Evolutionary conservation across 37 sponge, comb jelly and placozoan genomes (phyloP).

Genomic region (Halichondria panicea): DNA sequence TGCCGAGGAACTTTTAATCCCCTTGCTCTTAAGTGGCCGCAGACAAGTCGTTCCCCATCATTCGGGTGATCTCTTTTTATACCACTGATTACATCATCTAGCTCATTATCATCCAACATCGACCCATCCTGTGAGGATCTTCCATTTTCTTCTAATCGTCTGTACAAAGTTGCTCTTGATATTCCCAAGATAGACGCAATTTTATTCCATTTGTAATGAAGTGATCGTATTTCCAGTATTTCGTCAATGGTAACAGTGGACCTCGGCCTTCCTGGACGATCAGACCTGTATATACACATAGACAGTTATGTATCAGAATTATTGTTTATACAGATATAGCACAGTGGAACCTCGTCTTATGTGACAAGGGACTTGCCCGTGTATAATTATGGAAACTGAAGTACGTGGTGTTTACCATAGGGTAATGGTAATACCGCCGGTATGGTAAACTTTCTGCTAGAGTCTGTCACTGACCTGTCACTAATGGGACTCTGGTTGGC

Average conservation of each 20-base stretch:
- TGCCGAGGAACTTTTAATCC: too few species aligned
- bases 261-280: neutral
- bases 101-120: neutral
- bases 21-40: neutral
- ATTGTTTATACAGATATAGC: too few species aligned
- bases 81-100: slow-evolving; percentile 7
- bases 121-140: neutral
- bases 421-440: too few species aligned
- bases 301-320: too few species aligned
- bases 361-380: too few species aligned
- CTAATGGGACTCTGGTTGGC: too few species aligned
- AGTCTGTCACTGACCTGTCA: too few species aligned
- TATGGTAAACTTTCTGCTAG: too few species aligned
- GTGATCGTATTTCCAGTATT: neutral
- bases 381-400: too few species aligned
- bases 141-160: slow-evolving; percentile 13
- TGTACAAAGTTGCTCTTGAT: slow-evolving; percentile 10
- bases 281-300: too few species aligned
- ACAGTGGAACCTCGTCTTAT: too few species aligned
- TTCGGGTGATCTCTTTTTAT: slow-evolving; percentile 22
- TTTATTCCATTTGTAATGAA: neutral
- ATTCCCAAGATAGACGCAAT: slow-evolving; percentile 7
- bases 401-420: too few species aligned
- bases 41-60: slow-evolving; percentile 35
- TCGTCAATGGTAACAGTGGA: neutral